These are phyloP conservation scores for Leptobrachium leishanense DNA, from an alignment of 2,113 vertebrate genomes.

Conservation along the genomic window DNA sequence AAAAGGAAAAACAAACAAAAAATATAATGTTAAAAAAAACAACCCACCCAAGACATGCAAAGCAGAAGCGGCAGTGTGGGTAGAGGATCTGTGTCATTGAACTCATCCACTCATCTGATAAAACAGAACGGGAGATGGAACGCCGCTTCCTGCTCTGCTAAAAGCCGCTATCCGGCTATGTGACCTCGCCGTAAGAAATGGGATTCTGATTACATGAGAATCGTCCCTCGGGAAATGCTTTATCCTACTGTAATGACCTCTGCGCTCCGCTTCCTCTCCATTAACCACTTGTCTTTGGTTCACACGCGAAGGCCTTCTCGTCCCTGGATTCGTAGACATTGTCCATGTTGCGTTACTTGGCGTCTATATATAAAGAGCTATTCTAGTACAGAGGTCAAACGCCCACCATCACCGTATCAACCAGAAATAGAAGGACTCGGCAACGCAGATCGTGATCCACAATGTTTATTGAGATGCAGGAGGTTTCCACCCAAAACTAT, in stretches of 20 bases:
- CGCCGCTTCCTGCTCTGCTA: constrained; percentile 25
- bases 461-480: too few species aligned
- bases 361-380: too few species aligned
- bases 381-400: too few species aligned
- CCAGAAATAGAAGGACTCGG: too few species aligned
- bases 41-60: neutral
- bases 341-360: too few species aligned
- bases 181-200: constrained; percentile 28
- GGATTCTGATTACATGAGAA: constrained; percentile 31
- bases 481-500: too few species aligned
- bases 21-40: too few species aligned
- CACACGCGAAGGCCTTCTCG: constrained; percentile 15
- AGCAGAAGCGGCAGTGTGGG: constrained; percentile 17
- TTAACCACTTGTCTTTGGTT: constrained; percentile 14
- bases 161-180: constrained; percentile 28
- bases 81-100: constrained; percentile 1
- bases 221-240: constrained; percentile 34
- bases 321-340: neutral
- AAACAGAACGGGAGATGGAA: neutral
- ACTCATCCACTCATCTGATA: constrained; percentile 40
- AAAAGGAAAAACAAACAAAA: neutral
- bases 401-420: too few species aligned
- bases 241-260: constrained; percentile 28
- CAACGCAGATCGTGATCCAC: too few species aligned
- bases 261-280: constrained; percentile 11